Base-by-base conservation (phyloP, 2,888 invertebrate genomes). In the Entomobrya multifasciata region DNA sequence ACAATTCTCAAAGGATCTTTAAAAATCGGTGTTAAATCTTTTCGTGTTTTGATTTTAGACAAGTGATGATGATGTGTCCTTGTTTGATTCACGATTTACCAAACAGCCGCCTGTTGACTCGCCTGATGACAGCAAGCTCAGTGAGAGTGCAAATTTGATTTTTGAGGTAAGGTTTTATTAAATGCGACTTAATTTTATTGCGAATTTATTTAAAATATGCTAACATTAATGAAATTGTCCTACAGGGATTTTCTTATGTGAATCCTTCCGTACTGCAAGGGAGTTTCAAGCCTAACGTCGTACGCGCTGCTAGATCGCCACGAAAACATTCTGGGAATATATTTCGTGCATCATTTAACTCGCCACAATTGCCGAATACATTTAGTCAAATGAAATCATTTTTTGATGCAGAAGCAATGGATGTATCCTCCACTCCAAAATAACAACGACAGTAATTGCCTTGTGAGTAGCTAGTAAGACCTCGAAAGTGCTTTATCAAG, bases 41-140 rank as follows among this genome's bases (percentile, higher is more conserved):
- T 15, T 44, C n/a, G 3, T 41, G 87, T 86, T 88, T 93, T 94
- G 90, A n/a, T n/a, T n/a, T 93, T 49, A 97, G 97, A 94, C 95
- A 91, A 95, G 97, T 92, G 99, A 98, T 92, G 99, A 99, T 92
- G 99, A 99, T 93, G 98, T 98, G 13, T 98, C 98, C 84, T 98
- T 99, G 92, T 99, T 99, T 93, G 99, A 99, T 93, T 97, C 97
- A 89, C 97, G 98, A 93, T 99, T 99, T 93, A 99, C 99, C 83
- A 96, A 96, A 92, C 97, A 98, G 93, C 97, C 98, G 84, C 99
- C 99, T 49, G 97, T 99, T 44, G 99, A 99, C 93, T 99, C 98
- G 47, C 99, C 99, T 15, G 99, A 97, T 92, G 97, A 98, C 92
- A 96, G 97, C 86, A 96, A 96, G 84, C 95, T 99, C 90, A 98